Evolutionary conservation across 2,888 invertebrate species (phyloP).

Genomic region (Celastrina argiolus): DNA sequence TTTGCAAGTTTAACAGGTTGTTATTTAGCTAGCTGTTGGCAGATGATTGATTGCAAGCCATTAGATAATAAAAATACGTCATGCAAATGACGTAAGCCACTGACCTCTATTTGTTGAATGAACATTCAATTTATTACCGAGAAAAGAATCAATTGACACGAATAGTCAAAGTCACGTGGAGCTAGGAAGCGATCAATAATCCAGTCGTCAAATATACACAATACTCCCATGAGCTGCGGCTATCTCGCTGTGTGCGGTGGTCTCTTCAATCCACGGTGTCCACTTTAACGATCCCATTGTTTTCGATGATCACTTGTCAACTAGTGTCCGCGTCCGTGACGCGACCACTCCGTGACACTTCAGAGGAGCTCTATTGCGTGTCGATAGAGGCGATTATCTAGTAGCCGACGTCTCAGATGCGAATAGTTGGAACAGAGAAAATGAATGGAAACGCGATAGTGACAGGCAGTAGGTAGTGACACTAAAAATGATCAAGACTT

Average conservation of each 20-base stretch:
- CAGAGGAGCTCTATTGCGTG: constrained; percentile 34
- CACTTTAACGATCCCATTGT: constrained; percentile 73
- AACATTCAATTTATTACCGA: background rate
- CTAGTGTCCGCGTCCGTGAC: constrained; percentile 45
- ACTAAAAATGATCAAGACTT: constrained; percentile 63
- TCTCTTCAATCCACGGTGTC: constrained; percentile 64
- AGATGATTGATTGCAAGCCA: background rate
- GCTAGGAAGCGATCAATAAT: constrained; percentile 22
- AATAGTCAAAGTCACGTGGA: constrained; percentile 16
- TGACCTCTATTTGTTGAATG: background rate
- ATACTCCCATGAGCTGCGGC: constrained; percentile 41
- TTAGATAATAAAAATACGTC: constrained; percentile 7
- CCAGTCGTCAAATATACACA: constrained; percentile 27
- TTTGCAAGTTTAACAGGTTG: background rate
- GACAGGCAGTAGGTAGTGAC: constrained; percentile 60
- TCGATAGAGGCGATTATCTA: constrained; percentile 40
- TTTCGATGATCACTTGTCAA: constrained; percentile 66
- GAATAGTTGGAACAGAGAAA: constrained; percentile 45
- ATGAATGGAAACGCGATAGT: constrained; percentile 56
- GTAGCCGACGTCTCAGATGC: constrained; percentile 16
- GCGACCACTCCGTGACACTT: constrained; percentile 29
- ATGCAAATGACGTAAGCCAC: constrained; percentile 1
- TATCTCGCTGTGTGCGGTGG: constrained; percentile 56
- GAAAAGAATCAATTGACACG: background rate
- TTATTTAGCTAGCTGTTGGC: background rate